These are phyloP conservation scores for Dasyprocta punctata DNA, from an alignment of 2,113 vertebrate species.

Conservation along the genomic window DNA sequence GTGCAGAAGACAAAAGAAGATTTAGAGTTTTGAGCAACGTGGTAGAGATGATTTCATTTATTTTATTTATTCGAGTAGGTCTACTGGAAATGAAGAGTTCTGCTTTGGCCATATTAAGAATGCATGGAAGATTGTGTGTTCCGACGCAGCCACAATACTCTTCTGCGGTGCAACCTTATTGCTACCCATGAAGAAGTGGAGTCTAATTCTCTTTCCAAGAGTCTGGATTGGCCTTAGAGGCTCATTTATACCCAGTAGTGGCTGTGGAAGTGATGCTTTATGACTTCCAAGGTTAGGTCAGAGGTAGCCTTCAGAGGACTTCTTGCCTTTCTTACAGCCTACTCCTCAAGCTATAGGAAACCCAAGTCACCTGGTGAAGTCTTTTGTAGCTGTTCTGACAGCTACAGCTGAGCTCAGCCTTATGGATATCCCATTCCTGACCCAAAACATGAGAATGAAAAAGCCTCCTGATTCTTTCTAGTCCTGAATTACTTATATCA, in stretches of 20 bases:
- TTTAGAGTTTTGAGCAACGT: neutral
- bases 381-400: neutral
- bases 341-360: neutral
- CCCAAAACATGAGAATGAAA: neutral
- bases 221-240: too few relatives aligned
- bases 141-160: neutral
- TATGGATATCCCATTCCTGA: neutral
- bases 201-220: neutral
- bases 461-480: neutral
- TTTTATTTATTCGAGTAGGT: neutral
- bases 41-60: neutral
- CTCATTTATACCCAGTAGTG: neutral
- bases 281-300: neutral
- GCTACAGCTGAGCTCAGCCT: neutral
- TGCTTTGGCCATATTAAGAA: neutral
- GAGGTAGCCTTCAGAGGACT: neutral
- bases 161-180: neutral
- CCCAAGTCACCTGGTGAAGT: neutral
- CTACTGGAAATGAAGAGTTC: neutral
- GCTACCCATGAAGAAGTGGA: neutral
- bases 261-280: neutral
- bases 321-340: neutral
- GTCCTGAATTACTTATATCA: neutral
- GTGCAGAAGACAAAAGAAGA: neutral
- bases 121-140: neutral